These are phyloP conservation scores for Azorinus chamasolen DNA, from an alignment of 2,888 invertebrate species.

Conservation along the genomic window DNA sequence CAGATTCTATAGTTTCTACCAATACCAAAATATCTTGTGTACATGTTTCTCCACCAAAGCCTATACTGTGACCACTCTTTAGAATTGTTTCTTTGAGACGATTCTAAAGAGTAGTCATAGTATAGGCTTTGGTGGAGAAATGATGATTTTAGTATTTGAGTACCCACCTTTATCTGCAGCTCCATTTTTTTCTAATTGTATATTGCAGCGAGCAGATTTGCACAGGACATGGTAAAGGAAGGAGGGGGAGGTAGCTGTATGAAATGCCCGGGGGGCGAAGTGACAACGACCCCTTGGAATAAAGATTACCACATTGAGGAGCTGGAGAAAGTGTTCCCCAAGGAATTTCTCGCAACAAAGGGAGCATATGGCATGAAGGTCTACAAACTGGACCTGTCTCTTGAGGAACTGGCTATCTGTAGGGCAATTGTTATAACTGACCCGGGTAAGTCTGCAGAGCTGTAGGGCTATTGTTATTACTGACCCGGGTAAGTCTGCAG, in stretches of 20 bases:
- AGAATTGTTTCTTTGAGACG: too few species aligned
- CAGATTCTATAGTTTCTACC: too few species aligned
- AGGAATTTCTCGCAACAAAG: slow-evolving; percentile 12
- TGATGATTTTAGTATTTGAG: too few species aligned
- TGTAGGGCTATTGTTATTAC: slow-evolving; percentile 68
- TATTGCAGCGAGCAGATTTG: slow-evolving; percentile 45
- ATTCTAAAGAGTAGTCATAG: too few species aligned
- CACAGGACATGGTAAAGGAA: slow-evolving; percentile 72
- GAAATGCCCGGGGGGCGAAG: background rate
- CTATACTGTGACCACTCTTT: too few species aligned
- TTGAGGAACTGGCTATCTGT: slow-evolving; percentile 65
- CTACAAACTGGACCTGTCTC: slow-evolving; percentile 57
- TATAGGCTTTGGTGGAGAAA: too few species aligned
- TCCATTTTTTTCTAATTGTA: too few species aligned
- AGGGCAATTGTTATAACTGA: slow-evolving; percentile 68
- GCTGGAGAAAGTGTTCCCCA: slow-evolving; percentile 38
- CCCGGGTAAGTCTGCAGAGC: slow-evolving; percentile 59
- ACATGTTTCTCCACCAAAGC: too few species aligned
- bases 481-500: slow-evolving; percentile 64
- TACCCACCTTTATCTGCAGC: too few species aligned
- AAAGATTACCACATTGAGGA: slow-evolving; percentile 55
- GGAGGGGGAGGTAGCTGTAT: slow-evolving; percentile 12
- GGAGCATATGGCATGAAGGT: slow-evolving; percentile 41
- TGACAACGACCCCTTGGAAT: slow-evolving; percentile 44
- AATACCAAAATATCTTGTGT: too few species aligned